Evolutionary conservation across 2,797 vertebrate genomes (phyloP).

Genomic region (Peromyscus nudipes): DNA sequence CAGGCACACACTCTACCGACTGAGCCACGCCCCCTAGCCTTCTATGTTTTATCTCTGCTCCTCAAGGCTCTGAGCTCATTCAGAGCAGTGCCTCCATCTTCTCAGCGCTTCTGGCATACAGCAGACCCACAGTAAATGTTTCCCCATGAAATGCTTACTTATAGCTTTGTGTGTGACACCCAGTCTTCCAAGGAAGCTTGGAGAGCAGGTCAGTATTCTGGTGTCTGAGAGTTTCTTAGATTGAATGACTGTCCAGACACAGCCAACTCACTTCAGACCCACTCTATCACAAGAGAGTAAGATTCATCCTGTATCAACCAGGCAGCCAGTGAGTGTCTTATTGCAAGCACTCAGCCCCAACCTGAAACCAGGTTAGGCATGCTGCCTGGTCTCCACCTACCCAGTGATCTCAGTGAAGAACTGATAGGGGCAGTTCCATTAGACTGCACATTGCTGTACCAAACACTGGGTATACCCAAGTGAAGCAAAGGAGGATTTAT

Average conservation of each 20-base stretch:
- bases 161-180: background rate
- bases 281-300: constrained; percentile 34
- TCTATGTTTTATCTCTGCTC: background rate
- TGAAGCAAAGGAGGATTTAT: background rate
- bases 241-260: constrained; percentile 22
- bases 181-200: background rate
- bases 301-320: background rate
- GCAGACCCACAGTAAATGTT: background rate
- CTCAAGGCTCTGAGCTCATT: background rate
- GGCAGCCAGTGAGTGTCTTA: background rate
- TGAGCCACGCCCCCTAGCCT: background rate
- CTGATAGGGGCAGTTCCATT: background rate
- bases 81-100: background rate
- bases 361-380: background rate
- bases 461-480: background rate
- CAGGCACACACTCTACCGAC: background rate
- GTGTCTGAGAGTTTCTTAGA: background rate
- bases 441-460: background rate
- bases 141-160: background rate
- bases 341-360: background rate
- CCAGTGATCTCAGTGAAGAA: background rate
- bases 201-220: background rate
- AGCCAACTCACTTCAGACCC: constrained; percentile 28
- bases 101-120: background rate
- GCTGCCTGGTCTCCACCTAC: background rate